Base-by-base conservation (phyloP, 2,113 vertebrate species). In the Collichthys lucidus region DNA sequence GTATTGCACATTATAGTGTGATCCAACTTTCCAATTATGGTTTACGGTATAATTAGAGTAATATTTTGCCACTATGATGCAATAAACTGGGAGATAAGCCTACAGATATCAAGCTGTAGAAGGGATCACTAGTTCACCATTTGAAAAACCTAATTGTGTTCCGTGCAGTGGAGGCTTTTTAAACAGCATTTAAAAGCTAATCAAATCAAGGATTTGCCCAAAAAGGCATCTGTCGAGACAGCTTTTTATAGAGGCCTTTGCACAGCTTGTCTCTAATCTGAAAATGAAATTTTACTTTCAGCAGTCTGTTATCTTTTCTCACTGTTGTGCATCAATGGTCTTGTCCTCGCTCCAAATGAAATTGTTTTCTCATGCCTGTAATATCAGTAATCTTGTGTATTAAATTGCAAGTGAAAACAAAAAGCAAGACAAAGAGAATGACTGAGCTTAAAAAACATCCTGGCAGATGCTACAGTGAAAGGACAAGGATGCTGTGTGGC, bases 141-240 rank as follows among this genome's bases (percentile, higher is more conserved):
- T 87, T 93, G 68, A 83, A 86, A 88, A 84, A 86, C 78, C 87
- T 94, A 93, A 94, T 92, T 93, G 90, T 92, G 67, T 86, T 92
- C 76, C 78, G 63, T 88, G 82, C 74, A 77, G 83, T 70, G 60
- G 62, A 72, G 87, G 79, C 85, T 83, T 93, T 92, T 91, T 86
- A 90, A 93, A 92, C 88, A 87, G 72, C 87, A 87, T 94, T 94
- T 94, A 88, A 93, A 92, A 90, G 90, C 89, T 90, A 94, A 93
- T 94, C 93, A 94, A 92, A 93, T 94, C 87, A 91, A 86, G 86
- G 86, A 85, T 88, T 90, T 90, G 85, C 85, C 88, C 88, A 91
- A 85, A 93, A 90, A 93, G 83, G 87, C 91, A 93, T 92, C 90
- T 94, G 91, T 86, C 75, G 80, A 86, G 85, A 90, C 86, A 87